phyloP scores from a whole-genome alignment of 37 sponge, comb jelly and placozoan species.

The Axinella damicornis region DNA sequence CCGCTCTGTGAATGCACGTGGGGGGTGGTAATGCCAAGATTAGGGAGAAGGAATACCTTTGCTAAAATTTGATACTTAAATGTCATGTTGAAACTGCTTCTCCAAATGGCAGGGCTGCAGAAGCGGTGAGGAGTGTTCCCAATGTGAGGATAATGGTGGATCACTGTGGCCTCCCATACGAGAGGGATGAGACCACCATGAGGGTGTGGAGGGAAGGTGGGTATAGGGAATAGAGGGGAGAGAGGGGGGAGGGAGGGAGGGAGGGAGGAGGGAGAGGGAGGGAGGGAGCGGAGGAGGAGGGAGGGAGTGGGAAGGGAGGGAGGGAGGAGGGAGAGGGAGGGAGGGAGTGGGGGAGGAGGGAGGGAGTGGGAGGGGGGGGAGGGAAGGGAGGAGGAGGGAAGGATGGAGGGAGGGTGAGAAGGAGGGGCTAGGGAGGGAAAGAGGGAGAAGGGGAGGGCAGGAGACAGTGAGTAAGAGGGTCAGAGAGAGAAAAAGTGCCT shows the following conservation, averaged over 20 bases:
- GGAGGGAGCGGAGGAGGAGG: background rate
- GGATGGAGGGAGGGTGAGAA: too few species aligned
- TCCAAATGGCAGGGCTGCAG: conserved; percentile 60
- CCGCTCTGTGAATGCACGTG: too few species aligned
- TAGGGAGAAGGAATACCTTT: too few species aligned
- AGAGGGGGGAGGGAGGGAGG: background rate
- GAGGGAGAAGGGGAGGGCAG: too few species aligned
- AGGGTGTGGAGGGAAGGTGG: conserved; percentile 86
- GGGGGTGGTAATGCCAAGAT: too few species aligned
- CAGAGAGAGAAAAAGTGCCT: too few species aligned
- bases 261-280: background rate
- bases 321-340: background rate
- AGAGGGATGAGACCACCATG: conserved; percentile 73
- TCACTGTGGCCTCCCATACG: conserved; percentile 86
- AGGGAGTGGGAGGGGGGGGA: background rate
- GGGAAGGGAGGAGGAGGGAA: background rate
- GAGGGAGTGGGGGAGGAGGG: background rate
- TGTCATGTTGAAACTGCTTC: too few species aligned
- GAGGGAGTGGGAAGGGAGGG: background rate
- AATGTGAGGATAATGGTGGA: conserved; percentile 82
- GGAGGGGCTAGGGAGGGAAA: too few species aligned
- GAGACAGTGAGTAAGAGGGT: too few species aligned
- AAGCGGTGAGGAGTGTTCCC: conserved; percentile 68
- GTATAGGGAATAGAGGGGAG: background rate
- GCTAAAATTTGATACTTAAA: too few species aligned